A percentile compares a stretch with the other conserved stretches of the same genome.
These are phyloP conservation scores for Torymus auratus DNA, from an alignment of 2,888 invertebrate species.

Conservation along the genomic window DNA sequence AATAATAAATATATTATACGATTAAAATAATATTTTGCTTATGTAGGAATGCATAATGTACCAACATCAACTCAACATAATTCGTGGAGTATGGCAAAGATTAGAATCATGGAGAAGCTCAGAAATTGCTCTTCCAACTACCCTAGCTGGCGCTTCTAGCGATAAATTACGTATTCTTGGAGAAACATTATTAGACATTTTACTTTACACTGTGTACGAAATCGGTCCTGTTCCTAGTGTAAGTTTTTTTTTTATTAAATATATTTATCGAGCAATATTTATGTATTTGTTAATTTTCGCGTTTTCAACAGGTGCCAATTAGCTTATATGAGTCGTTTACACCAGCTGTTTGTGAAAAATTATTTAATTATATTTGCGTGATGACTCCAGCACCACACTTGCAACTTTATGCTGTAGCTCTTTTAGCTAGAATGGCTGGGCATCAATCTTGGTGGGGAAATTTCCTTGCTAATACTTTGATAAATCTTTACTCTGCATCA, in stretches of 20 bases:
- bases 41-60: slow-evolving; percentile 88
- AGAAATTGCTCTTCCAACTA: slow-evolving; percentile 75
- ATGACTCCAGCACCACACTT: slow-evolving; percentile 86
- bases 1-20: no score
- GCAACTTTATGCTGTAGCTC: slow-evolving; percentile 87
- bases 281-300: slow-evolving; percentile 7
- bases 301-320: slow-evolving; percentile 70
- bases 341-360: slow-evolving; percentile 79
- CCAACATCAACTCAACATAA: slow-evolving; percentile 92
- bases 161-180: slow-evolving; percentile 90
- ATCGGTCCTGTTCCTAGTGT: slow-evolving; percentile 77
- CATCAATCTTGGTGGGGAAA: slow-evolving; percentile 92
- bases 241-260: slow-evolving; percentile 60
- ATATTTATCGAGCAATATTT: neutral
- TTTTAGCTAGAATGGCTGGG: slow-evolving; percentile 87
- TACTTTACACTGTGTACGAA: slow-evolving; percentile 84
- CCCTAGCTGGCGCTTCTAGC: slow-evolving; percentile 83
- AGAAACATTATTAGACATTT: slow-evolving; percentile 88
- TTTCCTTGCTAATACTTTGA: slow-evolving; percentile 90
- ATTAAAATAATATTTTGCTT: slow-evolving; percentile 10
- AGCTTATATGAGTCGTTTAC: slow-evolving; percentile 75
- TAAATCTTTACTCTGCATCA: slow-evolving; percentile 86
- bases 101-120: slow-evolving; percentile 80
- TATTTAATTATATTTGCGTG: slow-evolving; percentile 86
- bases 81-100: slow-evolving; percentile 85